Evolutionary conservation across 1,140 invertebrate genomes (phyloP), one percentile per base, ranked within the genome.

Genomic region (Dendroctonus ponderosae): DNA sequence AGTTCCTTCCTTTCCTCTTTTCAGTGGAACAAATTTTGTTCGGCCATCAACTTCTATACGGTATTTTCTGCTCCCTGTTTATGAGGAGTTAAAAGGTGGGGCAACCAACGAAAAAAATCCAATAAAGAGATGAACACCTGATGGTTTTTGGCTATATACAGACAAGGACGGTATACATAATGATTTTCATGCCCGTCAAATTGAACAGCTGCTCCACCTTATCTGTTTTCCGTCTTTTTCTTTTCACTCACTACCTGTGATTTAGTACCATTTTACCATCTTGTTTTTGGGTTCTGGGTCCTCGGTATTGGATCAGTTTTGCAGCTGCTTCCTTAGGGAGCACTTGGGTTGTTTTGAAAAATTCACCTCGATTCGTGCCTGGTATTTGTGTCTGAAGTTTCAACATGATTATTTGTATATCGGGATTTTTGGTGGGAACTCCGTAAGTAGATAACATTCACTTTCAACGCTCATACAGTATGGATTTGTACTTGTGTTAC

Each of bases 341-440:
- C 62, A 61, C 46, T 62, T n/a, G 12, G 15, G 39, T 50, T 64
- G 56, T 42, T 60, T 38, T 41, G 57, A 53, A 44, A 49, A 44
- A 53, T 60, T 54, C 64, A 61, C 63, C 52, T 62, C 54, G 61
- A 11, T 61, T 41, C 42, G 39, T 59, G 50, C 57, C 57, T 14
- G 53, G 64, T 64, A 56, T 70, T 66, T 49, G 44, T 61, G 39
- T 46, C 15, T 1, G 41, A 7, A 61, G 14, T 6, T 15, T 61
- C 7, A 65, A 58, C 63, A 87, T 87, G 85, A 85, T 87, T 75
- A 85, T 86, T 76, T 86, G 84, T 75, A 84, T 86, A 74, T 86
- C 85, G 59, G 85, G 85, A 82, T 86, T 86, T 80, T 82, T 82
- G 79, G 85, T 83, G 80, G 84, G 84, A 84, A 84, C 48, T 38